These are phyloP conservation scores for Champsocephalus esox DNA, from an alignment of 2,797 vertebrate species.

Conservation along the genomic window DNA sequence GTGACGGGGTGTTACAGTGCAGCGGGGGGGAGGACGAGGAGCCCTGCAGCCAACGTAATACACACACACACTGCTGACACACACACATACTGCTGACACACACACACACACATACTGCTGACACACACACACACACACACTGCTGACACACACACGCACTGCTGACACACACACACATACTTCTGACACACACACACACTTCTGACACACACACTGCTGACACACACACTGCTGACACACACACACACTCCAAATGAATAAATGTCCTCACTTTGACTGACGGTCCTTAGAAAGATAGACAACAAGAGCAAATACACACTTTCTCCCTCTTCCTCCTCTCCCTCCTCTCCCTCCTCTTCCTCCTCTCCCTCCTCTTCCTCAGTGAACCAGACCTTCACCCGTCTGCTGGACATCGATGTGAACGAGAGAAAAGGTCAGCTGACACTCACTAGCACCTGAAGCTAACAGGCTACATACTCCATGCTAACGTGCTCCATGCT, in stretches of 20 bases:
- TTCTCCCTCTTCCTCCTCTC: not conserved
- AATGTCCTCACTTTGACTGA: too few species aligned
- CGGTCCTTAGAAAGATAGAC: conserved; percentile 2
- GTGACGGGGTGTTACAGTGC: conserved; percentile 89
- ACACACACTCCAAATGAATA: too few species aligned
- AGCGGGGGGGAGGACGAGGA: conserved; percentile 86
- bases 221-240: too few species aligned
- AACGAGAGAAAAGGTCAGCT: conserved; percentile 69
- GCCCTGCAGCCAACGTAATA: conserved; percentile 86
- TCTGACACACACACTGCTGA: not conserved
- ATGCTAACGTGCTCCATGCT: too few species aligned
- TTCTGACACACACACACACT: too few species aligned
- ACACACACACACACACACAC: too few species aligned
- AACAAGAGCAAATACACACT: not conserved
- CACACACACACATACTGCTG: conserved; percentile 18
- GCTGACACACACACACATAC: too few species aligned
- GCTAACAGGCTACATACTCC: not conserved
- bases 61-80: not conserved
- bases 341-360: not conserved
- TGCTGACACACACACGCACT: not conserved
- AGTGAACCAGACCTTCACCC: conserved; percentile 74
- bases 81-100: too few species aligned
- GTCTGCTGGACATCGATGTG: conserved; percentile 68
- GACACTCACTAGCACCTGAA: not conserved
- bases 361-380: conserved; percentile 24